Evolutionary conservation across 2,113 vertebrate species (phyloP).

Genomic region (Carollia perspicillata): DNA sequence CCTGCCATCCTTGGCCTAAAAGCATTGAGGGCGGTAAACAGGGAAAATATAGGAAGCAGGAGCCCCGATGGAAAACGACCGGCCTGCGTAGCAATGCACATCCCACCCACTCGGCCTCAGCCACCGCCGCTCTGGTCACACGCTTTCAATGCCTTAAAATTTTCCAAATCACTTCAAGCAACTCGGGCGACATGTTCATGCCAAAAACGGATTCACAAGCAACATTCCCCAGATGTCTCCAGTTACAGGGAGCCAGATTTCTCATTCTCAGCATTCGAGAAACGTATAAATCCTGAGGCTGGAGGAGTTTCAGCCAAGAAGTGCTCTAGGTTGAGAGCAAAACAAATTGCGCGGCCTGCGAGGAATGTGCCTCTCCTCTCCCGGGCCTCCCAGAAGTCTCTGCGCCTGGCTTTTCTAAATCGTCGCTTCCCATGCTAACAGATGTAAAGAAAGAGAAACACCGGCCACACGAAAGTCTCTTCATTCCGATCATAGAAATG

Average conservation of each 20-base stretch:
- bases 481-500: background rate
- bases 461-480: background rate
- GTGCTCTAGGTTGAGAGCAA: background rate
- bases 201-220: slow-evolving; percentile 45
- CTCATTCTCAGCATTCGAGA: background rate
- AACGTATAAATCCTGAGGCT: background rate
- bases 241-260: background rate
- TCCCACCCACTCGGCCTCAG: background rate
- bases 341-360: background rate
- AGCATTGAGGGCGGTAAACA: background rate
- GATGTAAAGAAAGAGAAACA: background rate
- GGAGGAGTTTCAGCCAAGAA: background rate
- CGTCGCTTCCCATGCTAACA: background rate
- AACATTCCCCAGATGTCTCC: slow-evolving; percentile 31
- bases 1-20: background rate
- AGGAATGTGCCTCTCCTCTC: background rate
- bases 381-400: background rate
- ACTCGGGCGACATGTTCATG: background rate
- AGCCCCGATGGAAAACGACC: background rate
- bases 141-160: slow-evolving; percentile 18
- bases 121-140: background rate
- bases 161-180: slow-evolving; percentile 10
- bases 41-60: background rate
- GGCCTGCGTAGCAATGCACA: background rate
- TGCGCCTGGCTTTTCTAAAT: background rate